Conservation (phyloP, 1,140 invertebrate genomes). For the Monomorium pharaonis region DNA sequence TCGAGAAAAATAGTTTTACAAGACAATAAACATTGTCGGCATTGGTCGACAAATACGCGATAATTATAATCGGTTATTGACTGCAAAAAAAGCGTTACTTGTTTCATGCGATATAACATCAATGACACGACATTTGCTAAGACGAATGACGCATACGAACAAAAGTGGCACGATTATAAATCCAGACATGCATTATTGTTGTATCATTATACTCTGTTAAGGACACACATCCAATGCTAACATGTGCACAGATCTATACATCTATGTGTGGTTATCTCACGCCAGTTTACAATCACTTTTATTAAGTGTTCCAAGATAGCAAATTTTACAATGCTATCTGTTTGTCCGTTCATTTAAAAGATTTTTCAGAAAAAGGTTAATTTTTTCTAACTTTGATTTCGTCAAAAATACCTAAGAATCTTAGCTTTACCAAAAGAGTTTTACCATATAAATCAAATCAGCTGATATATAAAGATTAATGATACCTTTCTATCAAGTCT, state of each 20-base stretch:
- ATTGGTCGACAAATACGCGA: constrained; percentile 43
- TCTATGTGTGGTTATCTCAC: background rate
- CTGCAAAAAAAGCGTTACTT: constrained; percentile 63
- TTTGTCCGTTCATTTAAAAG: no score
- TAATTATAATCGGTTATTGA: constrained; percentile 79
- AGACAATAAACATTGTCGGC: constrained; percentile 38
- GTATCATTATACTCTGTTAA: background rate
- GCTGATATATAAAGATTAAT: no score
- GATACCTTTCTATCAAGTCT: no score
- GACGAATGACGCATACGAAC: constrained; percentile 39
- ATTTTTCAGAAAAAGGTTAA: no score
- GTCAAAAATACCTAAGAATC: no score
- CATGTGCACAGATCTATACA: background rate
- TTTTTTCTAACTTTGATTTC: no score
- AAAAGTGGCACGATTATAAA: constrained; percentile 50
- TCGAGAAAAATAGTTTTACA: constrained; percentile 6
- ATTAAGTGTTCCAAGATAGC: background rate
- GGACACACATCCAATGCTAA: background rate
- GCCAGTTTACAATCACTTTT: background rate
- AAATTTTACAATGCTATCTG: no score
- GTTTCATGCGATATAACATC: constrained; percentile 1
- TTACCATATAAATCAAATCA: no score
- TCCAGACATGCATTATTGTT: constrained; percentile 50
- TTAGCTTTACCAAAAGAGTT: no score
- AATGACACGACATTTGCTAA: constrained; percentile 45